Base-by-base conservation (phyloP, 2,888 invertebrate genomes). In the Harpalus rubripes region DNA sequence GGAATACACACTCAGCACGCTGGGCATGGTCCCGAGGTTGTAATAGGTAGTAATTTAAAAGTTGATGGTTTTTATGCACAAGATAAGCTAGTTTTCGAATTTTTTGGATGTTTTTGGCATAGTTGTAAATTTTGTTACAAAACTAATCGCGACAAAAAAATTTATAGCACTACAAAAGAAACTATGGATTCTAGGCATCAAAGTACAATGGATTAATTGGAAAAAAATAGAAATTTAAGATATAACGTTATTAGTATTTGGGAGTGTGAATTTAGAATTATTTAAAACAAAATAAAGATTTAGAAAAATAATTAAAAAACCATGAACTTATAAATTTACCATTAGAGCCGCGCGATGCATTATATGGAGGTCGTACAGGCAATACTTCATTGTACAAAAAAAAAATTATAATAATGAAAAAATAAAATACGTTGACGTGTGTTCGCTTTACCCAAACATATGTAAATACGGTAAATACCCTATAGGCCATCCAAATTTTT, bases 1-100 rank as follows among this genome's bases (percentile, higher is more conserved):
- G 59, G 39, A 15, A 86, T 78, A 15, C 63, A 12, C 39, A 86
- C 86, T 65, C 65, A 79, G 16, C 85, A 86, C 26, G 84, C 80
- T 12, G 85, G 56, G 7, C 82, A 84, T n/a, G 26, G 65, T 26
- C 7, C 32, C 22, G n/a, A 68, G n/a, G 86, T 78, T 68, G 81
- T 65, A 15, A 32, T 26, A 16, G 16, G 86, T 8, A 26, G 1
- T 15, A 56, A 10, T 32, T 44, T 74, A 15, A 41, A 74, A 44
- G 74, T 41, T 74, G 68, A 68, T 68, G 68, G 68, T 68, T 68
- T 16, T 68, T 68, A 39, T 18, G 68, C 26, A 3, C 18, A 63
- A 15, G 26, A 18, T 15, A 63, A 52, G 12, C 12, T 52, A 52
- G 78, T 44, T n/a, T 26, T 52, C 52, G 32, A 56, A 79, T 52